A percentile compares a stretch with the other conserved stretches of the same genome.
These are phyloP conservation scores for Tetragonula clypearis DNA, from an alignment of 1,140 invertebrate genomes.

Conservation along the genomic window DNA sequence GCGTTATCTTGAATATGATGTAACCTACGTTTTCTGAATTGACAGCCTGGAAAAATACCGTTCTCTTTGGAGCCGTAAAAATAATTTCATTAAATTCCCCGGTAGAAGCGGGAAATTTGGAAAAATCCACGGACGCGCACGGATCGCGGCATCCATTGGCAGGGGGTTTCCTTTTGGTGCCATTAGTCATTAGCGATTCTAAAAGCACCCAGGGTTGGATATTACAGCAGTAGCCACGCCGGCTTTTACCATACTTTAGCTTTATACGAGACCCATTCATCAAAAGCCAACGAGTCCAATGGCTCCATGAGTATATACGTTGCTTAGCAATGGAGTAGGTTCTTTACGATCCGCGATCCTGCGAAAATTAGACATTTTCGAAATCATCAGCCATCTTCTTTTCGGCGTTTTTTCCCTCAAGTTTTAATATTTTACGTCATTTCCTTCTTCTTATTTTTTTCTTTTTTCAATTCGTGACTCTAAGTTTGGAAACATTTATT, in stretches of 20 bases:
- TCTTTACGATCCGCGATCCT: conserved; percentile 65
- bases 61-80: not conserved
- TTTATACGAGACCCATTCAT: conserved; percentile 74
- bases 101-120: not conserved
- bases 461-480: not conserved
- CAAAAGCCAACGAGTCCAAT: conserved; percentile 66
- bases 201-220: conserved; percentile 71
- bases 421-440: not conserved
- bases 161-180: conserved; percentile 63
- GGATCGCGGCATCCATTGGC: conserved; percentile 54
- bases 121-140: conserved; percentile 10
- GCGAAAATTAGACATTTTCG: conserved; percentile 44
- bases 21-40: not conserved
- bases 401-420: not conserved
- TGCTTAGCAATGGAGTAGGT: conserved; percentile 55
- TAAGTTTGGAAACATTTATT: not conserved
- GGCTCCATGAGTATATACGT: conserved; percentile 56
- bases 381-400: conserved; percentile 19
- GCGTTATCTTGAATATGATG: not conserved
- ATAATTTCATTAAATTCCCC: not conserved
- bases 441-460: not conserved
- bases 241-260: conserved; percentile 74
- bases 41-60: not conserved
- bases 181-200: conserved; percentile 75
- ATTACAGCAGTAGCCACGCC: conserved; percentile 67